phyloP scores from a whole-genome alignment of 1,140 invertebrate genomes.

The Drosophila orena region DNA sequence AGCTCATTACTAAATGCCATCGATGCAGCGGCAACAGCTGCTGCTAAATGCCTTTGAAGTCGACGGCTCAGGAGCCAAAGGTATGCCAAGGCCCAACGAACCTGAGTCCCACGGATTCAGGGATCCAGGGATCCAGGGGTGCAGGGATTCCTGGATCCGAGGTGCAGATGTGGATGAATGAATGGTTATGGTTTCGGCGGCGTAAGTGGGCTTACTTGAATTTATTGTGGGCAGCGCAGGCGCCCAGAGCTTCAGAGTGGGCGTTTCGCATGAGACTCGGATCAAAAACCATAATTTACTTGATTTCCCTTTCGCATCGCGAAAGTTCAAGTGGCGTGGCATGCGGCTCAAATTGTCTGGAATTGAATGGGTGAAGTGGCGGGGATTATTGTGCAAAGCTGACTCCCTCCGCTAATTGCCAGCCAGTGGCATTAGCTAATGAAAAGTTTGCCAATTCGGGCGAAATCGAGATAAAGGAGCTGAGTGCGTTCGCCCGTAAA shows the following conservation, averaged over 20 bases:
- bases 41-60: constrained; percentile 64
- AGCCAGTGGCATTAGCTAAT: constrained; percentile 37
- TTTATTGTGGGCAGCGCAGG: constrained; percentile 57
- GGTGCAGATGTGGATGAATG: constrained; percentile 34
- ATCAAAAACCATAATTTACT: constrained; percentile 77
- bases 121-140: constrained; percentile 11
- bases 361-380: constrained; percentile 22
- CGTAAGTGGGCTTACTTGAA: constrained; percentile 63
- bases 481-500: neutral
- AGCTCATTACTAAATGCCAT: constrained; percentile 72
- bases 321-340: constrained; percentile 11
- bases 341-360: constrained; percentile 35
- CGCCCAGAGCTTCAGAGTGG: constrained; percentile 4
- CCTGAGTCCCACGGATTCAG: neutral
- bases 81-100: constrained; percentile 14
- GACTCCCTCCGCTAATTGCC: constrained; percentile 37
- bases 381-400: constrained; percentile 27
- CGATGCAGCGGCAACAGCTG: constrained; percentile 40
- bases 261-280: constrained; percentile 13
- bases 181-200: constrained; percentile 29
- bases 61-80: constrained; percentile 19
- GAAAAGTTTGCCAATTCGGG: constrained; percentile 29
- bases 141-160: neutral
- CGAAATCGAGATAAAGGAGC: constrained; percentile 1
- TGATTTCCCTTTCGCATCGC: constrained; percentile 44